Conservation (phyloP, 2,113 vertebrate genomes). For the Paramormyrops kingsleyae region DNA sequence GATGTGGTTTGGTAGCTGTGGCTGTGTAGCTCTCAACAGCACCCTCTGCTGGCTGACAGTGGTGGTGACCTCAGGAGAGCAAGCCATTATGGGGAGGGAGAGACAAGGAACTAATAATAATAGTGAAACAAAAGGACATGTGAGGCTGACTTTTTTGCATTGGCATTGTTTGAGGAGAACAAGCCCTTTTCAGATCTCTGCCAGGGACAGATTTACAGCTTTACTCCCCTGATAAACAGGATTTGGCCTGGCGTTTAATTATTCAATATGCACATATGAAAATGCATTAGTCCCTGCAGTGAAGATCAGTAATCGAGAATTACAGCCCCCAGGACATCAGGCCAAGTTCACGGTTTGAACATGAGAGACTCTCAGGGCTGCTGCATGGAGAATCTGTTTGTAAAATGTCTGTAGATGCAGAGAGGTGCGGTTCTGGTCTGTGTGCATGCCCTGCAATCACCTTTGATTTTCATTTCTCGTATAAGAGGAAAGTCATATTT, state of each 20-base stretch:
- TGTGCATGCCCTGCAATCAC: background rate
- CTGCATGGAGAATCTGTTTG: background rate
- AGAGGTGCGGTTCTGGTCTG: background rate
- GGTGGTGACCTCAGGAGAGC: background rate
- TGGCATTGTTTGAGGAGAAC: background rate
- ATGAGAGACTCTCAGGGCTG: background rate
- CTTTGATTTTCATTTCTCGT: background rate
- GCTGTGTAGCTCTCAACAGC: background rate
- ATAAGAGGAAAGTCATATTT: background rate
- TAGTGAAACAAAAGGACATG: background rate
- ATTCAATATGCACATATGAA: background rate
- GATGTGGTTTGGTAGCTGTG: background rate
- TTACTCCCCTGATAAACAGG: background rate
- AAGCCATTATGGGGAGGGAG: background rate
- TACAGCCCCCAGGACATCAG: background rate
- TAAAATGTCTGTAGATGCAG: background rate
- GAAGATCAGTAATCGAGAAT: background rate
- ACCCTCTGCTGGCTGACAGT: slow-evolving; percentile 2
- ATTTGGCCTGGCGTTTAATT: background rate
- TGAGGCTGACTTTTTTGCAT: background rate
- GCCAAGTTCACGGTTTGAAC: background rate
- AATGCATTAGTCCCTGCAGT: background rate
- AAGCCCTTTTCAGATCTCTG: background rate
- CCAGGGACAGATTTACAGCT: background rate
- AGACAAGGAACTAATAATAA: background rate